A percentile compares a stretch with the other conserved stretches of the same genome.
Evolutionary conservation across 2,797 vertebrate species (phyloP).

Genomic region (Cetoscarus ocellatus): DNA sequence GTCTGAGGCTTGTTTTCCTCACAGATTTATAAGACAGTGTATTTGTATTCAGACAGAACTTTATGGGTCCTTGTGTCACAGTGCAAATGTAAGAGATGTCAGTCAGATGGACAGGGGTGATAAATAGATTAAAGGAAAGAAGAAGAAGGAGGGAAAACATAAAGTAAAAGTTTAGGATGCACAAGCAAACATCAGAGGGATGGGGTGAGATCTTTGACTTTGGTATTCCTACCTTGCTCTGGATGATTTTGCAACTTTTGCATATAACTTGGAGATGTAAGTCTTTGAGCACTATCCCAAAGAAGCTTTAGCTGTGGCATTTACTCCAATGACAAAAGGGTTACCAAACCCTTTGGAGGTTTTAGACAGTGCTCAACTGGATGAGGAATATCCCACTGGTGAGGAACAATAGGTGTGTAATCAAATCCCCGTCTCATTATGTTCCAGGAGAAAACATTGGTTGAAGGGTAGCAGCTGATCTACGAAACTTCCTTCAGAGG

Average conservation of each 20-base stretch:
- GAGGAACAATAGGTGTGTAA: constrained; percentile 75
- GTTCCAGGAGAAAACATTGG: constrained; percentile 57
- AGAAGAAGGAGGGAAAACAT: constrained; percentile 10
- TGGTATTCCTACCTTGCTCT: constrained; percentile 25
- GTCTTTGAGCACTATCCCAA: constrained; percentile 24
- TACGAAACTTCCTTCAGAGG: constrained; percentile 53
- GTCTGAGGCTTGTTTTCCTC: constrained; percentile 14
- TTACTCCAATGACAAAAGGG: constrained; percentile 48
- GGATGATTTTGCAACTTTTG: background rate
- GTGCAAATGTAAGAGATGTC: constrained; percentile 47
- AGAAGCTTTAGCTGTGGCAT: constrained; percentile 47
- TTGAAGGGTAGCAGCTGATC: constrained; percentile 56
- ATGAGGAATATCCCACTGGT: constrained; percentile 70
- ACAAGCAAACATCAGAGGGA: constrained; percentile 53
- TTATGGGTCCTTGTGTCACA: constrained; percentile 28
- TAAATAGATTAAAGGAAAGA: constrained; percentile 41
- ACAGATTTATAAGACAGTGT: constrained; percentile 16
- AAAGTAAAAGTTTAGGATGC: constrained; percentile 38
- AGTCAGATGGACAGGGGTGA: constrained; percentile 35
- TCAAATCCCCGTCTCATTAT: constrained; percentile 59
- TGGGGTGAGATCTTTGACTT: constrained; percentile 38
- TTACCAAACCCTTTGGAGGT: constrained; percentile 30
- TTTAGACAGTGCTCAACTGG: constrained; percentile 30
- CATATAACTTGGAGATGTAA: constrained; percentile 25
- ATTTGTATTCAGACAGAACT: constrained; percentile 47